phyloP scores from a whole-genome alignment of 1,140 invertebrate species.

The Alviniconcha marisindica region DNA sequence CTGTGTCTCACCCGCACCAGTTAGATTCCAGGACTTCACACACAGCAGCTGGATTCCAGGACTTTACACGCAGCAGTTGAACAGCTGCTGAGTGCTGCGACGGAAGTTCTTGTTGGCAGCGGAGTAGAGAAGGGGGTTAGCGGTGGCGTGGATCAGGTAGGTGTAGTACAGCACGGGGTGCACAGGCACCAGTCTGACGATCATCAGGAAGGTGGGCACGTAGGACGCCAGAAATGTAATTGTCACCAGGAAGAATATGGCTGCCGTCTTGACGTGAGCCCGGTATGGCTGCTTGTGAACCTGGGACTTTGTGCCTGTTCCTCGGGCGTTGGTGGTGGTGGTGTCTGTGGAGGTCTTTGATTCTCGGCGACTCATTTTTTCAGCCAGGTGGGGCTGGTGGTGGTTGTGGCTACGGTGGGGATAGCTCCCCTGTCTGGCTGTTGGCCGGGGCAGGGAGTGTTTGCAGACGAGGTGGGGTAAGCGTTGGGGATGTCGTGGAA shows the following conservation, averaged over 20 bases:
- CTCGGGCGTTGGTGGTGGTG: background rate
- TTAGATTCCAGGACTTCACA: no score
- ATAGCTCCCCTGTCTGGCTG: background rate
- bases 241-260: conserved; percentile 62
- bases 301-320: background rate
- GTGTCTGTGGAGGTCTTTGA: background rate
- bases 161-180: conserved; percentile 64
- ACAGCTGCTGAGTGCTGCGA: conserved; percentile 56
- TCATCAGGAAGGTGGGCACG: conserved; percentile 61
- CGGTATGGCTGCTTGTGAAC: background rate
- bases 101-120: conserved; percentile 72
- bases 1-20: no score
- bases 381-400: background rate
- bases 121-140: conserved; percentile 71
- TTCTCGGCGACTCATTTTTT: background rate
- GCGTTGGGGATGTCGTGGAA: background rate
- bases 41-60: no score
- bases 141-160: conserved; percentile 71
- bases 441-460: background rate
- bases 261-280: conserved; percentile 62
- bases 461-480: background rate
- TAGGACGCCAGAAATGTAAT: conserved; percentile 62
- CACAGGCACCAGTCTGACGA: conserved; percentile 42
- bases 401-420: background rate
- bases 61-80: no score